phyloP scores from a whole-genome alignment of 2,113 vertebrate genomes.

The Pipra filicauda region DNA sequence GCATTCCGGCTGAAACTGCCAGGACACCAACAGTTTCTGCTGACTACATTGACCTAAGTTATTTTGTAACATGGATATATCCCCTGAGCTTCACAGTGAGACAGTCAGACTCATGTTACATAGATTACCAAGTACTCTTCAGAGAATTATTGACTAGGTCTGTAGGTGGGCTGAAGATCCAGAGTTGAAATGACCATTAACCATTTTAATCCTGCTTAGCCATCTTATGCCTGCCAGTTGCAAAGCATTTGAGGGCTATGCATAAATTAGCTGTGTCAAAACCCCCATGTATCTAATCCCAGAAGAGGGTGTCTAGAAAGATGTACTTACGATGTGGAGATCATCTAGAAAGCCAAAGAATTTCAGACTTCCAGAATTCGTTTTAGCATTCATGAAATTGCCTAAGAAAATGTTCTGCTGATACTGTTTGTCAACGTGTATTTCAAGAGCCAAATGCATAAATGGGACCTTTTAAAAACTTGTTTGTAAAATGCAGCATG shows the following conservation, averaged over 20 bases:
- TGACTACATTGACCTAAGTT: neutral
- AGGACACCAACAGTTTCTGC: neutral
- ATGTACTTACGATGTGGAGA: neutral
- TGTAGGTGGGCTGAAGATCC: neutral
- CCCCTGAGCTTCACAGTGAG: neutral
- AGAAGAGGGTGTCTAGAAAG: neutral
- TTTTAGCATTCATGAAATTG: neutral
- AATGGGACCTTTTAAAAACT: neutral
- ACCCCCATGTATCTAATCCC: neutral
- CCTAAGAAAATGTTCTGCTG: neutral
- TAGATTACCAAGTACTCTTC: neutral
- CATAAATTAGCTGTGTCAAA: neutral
- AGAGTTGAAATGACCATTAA: neutral
- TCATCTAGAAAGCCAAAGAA: neutral
- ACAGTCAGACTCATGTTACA: neutral
- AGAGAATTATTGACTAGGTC: neutral
- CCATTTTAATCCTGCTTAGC: neutral
- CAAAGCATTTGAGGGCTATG: neutral
- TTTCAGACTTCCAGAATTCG: neutral
- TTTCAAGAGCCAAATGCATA: neutral
- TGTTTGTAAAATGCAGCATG: neutral
- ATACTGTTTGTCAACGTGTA: neutral
- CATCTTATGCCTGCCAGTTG: neutral
- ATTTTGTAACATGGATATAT: neutral
- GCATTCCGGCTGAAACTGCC: neutral